Base-by-base conservation (phyloP, 2,113 vertebrate species). In the Piliocolobus tephrosceles region DNA sequence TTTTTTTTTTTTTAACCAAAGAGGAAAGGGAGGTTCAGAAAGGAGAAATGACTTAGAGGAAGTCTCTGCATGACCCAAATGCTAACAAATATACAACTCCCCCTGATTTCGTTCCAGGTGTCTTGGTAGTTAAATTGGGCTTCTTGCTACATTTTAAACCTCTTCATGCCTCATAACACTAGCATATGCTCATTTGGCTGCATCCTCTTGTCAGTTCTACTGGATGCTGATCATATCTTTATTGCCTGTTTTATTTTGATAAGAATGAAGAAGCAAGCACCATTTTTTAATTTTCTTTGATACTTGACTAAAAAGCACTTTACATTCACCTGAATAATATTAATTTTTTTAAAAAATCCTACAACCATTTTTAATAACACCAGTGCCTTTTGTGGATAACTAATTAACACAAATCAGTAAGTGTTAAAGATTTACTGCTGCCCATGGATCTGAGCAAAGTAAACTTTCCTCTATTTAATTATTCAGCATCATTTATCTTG, bases 381-480 rank as follows among this genome's bases (percentile, higher is more conserved):
- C 13, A 78, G 4, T 83, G 23, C 13, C 81, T 92, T 96, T 92
- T 76, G 47, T 57, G 8, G 64, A 27, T 84, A 88, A 18, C 25
- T 66, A 94, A 83, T 92, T 90, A 90, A 76, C 32, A 96, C 32
- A 84, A 52, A 83, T 76, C 43, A 80, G 64, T 84, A 45, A 82
- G 50, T 52, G 45, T 89, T 96, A 88, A 90, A 89, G 84, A 92
- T 70, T 92, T 79, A 89, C 43, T 94, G 30, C 32, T 81, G 52
- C 52, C 35, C 8, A 14, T 70, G 83, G 82, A 75, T 68, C 58
- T 86, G 12, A 80, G 8, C 47, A 93, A 80, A 92, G 75, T 86
- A 95, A 96, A 95, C 40, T 86, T 91, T 86, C 16, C 68, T 89
- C 38, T 55, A 20, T 13, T 73, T 89, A 75, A 81, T 91, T 93